Conservation (phyloP, 2,888 invertebrate species). For the Xanthorhoe designata region DNA sequence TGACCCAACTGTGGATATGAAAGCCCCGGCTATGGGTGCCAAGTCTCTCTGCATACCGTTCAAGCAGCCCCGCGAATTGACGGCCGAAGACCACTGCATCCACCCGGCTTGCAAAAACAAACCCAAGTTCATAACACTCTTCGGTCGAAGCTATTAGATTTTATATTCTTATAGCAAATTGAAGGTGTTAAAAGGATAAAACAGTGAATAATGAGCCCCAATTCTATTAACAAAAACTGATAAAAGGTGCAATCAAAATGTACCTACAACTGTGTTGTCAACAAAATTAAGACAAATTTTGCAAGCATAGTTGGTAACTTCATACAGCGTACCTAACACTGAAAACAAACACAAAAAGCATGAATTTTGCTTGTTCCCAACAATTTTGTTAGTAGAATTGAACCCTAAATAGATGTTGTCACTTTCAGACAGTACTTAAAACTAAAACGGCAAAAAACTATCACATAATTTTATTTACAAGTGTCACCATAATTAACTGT, state of each 20-base stretch:
- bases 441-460: no score
- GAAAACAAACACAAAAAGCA: neutral
- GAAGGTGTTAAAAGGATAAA: neutral
- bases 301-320: no score
- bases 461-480: no score
- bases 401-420: neutral
- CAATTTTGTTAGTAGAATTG: neutral
- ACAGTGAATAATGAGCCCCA: neutral
- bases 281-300: no score
- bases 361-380: neutral
- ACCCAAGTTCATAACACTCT: conserved; percentile 94
- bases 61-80: conserved; percentile 90
- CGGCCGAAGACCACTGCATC: conserved; percentile 91
- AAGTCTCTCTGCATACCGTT: conserved; percentile 99
- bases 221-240: neutral
- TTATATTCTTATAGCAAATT: neutral
- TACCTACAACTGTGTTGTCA: no score
- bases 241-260: no score
- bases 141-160: conserved; percentile 96
- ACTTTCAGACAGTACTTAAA: neutral
- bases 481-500: no score
- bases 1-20: conserved; percentile 86
- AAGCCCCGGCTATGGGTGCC: conserved; percentile 98
- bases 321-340: neutral
- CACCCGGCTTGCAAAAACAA: conserved; percentile 93